Evolutionary conservation across 2,797 vertebrate species (phyloP).

Genomic region (Peromyscus eremicus): DNA sequence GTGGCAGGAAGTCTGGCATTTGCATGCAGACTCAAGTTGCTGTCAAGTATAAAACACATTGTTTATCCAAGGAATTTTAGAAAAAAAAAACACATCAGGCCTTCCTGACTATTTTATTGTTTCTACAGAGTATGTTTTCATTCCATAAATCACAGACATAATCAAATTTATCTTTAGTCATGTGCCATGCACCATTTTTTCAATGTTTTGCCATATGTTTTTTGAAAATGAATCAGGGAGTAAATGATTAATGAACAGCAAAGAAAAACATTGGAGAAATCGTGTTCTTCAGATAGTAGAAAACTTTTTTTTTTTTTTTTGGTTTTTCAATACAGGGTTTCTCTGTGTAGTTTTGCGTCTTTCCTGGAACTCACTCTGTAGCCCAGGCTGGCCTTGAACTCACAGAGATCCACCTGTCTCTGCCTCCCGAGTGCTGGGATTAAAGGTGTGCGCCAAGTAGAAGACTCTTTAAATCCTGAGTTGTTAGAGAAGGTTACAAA

Average conservation of each 20-base stretch:
- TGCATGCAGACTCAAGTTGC: neutral
- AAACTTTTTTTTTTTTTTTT: neutral
- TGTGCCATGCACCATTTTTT: neutral
- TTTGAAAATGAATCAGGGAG: neutral
- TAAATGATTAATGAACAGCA: neutral
- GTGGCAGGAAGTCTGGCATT: neutral
- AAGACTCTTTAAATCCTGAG: neutral
- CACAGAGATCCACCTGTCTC: too few species aligned
- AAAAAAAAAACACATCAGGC: too few species aligned
- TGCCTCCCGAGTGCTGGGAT: too few species aligned
- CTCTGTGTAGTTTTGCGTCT: too few species aligned
- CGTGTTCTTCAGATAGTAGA: neutral
- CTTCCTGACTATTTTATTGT: neutral
- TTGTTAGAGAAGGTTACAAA: neutral
- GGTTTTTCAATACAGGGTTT: too few species aligned
- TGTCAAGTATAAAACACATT: neutral
- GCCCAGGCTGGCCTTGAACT: too few species aligned
- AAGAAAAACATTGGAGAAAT: neutral
- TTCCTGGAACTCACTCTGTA: too few species aligned
- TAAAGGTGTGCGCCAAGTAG: neutral
- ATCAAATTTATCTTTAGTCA: neutral
- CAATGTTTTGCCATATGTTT: neutral
- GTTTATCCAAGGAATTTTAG: neutral
- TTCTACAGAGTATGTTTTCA: neutral
- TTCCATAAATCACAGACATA: neutral